Conservation (phyloP, 2,888 invertebrate genomes). For the Cerastis leucographa region DNA sequence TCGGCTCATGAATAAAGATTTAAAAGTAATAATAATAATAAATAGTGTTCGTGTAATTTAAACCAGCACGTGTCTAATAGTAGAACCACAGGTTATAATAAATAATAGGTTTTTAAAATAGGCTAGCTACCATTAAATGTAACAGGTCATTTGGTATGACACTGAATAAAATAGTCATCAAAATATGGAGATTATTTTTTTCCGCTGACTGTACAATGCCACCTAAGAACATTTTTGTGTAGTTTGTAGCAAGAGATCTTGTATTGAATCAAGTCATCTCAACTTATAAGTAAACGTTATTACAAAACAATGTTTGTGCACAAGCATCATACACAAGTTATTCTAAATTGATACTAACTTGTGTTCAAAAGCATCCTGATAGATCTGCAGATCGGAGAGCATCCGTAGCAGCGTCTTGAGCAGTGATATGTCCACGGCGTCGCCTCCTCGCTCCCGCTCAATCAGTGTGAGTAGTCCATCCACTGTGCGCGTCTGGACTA, state of each 20-base stretch:
- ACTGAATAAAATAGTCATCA: not conserved
- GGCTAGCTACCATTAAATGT: not conserved
- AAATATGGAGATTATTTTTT: not conserved
- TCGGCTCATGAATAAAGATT: not conserved
- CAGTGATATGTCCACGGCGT: constrained; percentile 97
- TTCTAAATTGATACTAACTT: constrained; percentile 87
- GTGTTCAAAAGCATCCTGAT: constrained; percentile 96
- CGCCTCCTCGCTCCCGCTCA: constrained; percentile 98
- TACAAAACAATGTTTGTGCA: too few species aligned
- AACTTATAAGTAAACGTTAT: too few species aligned
- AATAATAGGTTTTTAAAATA: constrained; percentile 2
- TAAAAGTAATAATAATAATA: too few species aligned
- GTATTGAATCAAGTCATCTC: too few species aligned
- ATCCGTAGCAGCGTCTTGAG: constrained; percentile 98
- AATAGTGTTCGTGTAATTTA: not conserved
- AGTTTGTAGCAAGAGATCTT: not conserved
- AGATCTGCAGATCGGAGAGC: constrained; percentile 99
- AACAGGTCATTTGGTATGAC: not conserved
- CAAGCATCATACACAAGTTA: too few species aligned
- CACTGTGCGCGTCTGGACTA: constrained; percentile 98
- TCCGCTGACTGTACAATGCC: not conserved
- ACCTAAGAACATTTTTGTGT: not conserved
- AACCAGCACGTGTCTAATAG: not conserved
- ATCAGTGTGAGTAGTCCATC: constrained; percentile 98
- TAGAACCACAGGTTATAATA: not conserved